Evolutionary conservation across 2,888 invertebrate species (phyloP), one percentile per base, ranked within the genome.

Genomic region (Athetis lepigone): DNA sequence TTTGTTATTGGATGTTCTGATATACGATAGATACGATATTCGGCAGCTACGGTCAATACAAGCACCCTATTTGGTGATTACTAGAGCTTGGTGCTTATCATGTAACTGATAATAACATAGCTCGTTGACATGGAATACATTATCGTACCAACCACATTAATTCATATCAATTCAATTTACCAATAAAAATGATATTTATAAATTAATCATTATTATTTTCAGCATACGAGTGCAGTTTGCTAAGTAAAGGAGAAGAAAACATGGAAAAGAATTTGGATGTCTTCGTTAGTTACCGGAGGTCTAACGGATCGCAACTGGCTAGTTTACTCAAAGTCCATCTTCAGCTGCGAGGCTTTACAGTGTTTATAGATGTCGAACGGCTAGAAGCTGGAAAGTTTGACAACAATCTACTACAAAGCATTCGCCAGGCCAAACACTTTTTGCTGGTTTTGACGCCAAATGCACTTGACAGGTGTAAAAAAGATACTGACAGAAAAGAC

Each of bases 311-410:
- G 4, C 99, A 99, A 91, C 93, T 99, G 84, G 99, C 99, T 72
- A 98, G 98, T 95, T 95, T 98, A 82, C 95, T 99, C 75, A 99
- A 99, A 95, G 99, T 99, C 36, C 99, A 99, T 87, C 96, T 99
- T 51, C 99, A 99, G 91, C 95, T 99, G 67, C 95, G 99, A 83
- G 99, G 99, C 1, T 99, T 99, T 92, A 97, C 98, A 25, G 99
- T 99, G 25, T 99, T 99, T 91, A 99, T 99, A 77, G 99, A 99
- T 87, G 99, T 99, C 60, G 99, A 99, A 91, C 96, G 99, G 80
- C 95, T 99, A 69, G 98, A 99, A 91, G 99, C 99, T 25, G 99
- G 99, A 42, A 99, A 99, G 95, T 99, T 99, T 92, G 99, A 99
- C 91, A 99, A 99, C 88, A 99, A 99, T 88, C 95, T 99, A 50